These are phyloP conservation scores for Microcebus tavaratra DNA, from an alignment of 2,113 vertebrate genomes.

Conservation along the genomic window DNA sequence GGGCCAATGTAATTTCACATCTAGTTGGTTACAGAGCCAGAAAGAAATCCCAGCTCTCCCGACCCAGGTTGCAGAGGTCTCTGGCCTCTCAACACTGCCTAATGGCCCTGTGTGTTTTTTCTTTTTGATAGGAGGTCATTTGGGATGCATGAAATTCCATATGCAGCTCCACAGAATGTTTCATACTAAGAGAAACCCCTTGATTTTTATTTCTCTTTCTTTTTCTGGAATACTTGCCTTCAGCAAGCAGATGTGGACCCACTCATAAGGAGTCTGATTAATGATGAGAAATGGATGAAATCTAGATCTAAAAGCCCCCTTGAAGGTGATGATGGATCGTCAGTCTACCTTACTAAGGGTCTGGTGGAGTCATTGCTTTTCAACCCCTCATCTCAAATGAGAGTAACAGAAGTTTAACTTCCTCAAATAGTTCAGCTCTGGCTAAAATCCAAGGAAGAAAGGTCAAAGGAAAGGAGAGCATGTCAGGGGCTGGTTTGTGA, in stretches of 20 bases:
- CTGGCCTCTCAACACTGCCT: slow-evolving; percentile 3
- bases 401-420: slow-evolving; percentile 36
- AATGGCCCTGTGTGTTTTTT: neutral
- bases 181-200: neutral
- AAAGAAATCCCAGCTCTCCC: neutral
- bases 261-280: neutral
- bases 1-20: neutral
- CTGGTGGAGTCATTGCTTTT: slow-evolving; percentile 15
- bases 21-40: slow-evolving; percentile 6
- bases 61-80: neutral
- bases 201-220: neutral
- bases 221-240: slow-evolving; percentile 11
- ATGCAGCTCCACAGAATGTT: neutral
- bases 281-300: neutral
- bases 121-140: neutral
- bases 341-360: neutral
- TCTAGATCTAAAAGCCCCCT: neutral
- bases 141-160: neutral
- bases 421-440: slow-evolving; percentile 1
- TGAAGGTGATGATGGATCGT: neutral
- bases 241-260: neutral
- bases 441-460: slow-evolving; percentile 7
- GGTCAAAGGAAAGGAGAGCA: neutral
- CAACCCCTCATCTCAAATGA: slow-evolving; percentile 5
- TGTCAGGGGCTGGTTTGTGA: neutral